Base-by-base conservation (phyloP, 2,888 invertebrate genomes). In the Dugesia japonica region DNA sequence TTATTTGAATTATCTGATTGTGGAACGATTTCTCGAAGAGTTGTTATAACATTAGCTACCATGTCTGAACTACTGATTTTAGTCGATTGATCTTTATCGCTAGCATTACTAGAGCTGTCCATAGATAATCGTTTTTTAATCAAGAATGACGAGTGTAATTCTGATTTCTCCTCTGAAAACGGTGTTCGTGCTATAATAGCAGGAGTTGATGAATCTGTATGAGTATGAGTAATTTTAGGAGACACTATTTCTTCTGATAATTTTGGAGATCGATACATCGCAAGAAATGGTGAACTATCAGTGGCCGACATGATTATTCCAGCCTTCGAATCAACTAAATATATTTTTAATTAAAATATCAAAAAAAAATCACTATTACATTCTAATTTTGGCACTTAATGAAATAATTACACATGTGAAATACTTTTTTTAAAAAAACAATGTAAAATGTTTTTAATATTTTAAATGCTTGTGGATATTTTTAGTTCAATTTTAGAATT, bases 151-250 rank as follows among this genome's bases (percentile, higher is more conserved):
- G 23, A 4, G n/a, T 72, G 72, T 13, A 72, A 31, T 72, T 72
- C 72, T 1, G 72, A 72, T 27, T 27, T 15, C n/a, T 72, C 72
- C 23, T 72, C 72, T 72, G 72, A 72, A 20, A 72, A 72, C 4
- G 28, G 26, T 15, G 27, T 26, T n/a, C 72, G 72, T 13, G 56
- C n/a, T 13, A 56, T 56, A 13, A 56, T 56, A 23, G 56, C 56
- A 23, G 56, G 4, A 4, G n/a, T 56, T 20, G 23, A 9, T 7
- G 56, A 56, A 56, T 56, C 23, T 23, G n/a, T 56, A 13, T 38
- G 38, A 13, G 23, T 1, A 4, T 4, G n/a, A 20, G n/a, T 20
- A n/a, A 56, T n/a, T 56, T 56, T n/a, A 9, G 56, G 56, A 13
- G 4, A 9, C 4, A 4, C n/a, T 4, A 56, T 56, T 56, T 56